Evolutionary conservation across 1,140 invertebrate genomes (phyloP).

Genomic region (Aethina tumida): DNA sequence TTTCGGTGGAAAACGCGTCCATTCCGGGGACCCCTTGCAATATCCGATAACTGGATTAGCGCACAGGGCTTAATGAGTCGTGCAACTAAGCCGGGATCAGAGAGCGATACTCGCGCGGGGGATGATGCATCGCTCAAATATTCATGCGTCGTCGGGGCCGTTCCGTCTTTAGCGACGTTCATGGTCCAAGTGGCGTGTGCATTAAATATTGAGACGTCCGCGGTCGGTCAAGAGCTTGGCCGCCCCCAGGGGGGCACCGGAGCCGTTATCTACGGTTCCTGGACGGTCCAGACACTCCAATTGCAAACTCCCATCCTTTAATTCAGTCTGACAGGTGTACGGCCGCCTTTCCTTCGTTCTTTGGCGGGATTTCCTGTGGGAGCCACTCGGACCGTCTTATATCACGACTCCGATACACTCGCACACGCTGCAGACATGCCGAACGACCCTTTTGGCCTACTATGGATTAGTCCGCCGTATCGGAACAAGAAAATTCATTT

Average conservation of each 20-base stretch:
- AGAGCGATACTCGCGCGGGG: conserved; percentile 28
- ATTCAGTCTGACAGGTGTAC: conserved; percentile 34
- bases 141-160: conserved; percentile 27
- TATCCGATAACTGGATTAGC: conserved; percentile 35
- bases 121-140: conserved; percentile 34
- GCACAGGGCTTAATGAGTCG: conserved; percentile 37
- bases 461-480: too few species aligned
- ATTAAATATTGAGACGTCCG: conserved; percentile 31
- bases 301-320: conserved; percentile 31
- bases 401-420: conserved; percentile 22
- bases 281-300: conserved; percentile 25
- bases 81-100: conserved; percentile 37
- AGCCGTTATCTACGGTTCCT: conserved; percentile 29
- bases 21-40: conserved; percentile 26
- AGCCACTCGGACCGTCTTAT: conserved; percentile 28
- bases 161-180: conserved; percentile 19
- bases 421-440: too few species aligned
- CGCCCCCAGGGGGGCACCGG: conserved; percentile 19
- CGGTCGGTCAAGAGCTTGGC: conserved; percentile 24
- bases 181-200: conserved; percentile 15
- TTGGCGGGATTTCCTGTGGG: conserved; percentile 28
- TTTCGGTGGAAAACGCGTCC: too few species aligned
- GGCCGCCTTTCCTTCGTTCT: conserved; percentile 18
- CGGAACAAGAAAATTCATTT: too few species aligned
- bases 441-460: too few species aligned